phyloP scores from a whole-genome alignment of 35 echinoderm and acorn worm genomes.

The Eucidaris tribuloides region DNA sequence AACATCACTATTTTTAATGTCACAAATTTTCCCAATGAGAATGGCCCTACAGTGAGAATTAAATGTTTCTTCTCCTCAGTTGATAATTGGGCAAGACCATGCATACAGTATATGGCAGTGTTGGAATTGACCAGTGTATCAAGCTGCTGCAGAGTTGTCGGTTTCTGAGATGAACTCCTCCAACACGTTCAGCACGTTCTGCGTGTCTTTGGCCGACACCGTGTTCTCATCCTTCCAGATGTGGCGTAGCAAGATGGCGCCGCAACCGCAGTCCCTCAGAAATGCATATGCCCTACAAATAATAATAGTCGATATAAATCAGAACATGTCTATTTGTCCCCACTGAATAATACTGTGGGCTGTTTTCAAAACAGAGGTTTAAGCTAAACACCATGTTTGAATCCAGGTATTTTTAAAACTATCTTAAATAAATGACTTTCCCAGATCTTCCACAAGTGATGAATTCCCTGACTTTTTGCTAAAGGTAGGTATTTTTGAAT shows the following conservation, averaged over 20 bases:
- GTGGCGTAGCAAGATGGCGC: constrained; percentile 74
- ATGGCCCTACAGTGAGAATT: too few species aligned
- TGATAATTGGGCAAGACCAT: too few species aligned
- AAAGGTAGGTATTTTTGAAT: too few species aligned
- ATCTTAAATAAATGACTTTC: too few species aligned
- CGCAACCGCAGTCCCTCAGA: constrained; percentile 74
- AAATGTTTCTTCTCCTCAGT: too few species aligned
- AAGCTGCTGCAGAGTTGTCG: constrained; percentile 36
- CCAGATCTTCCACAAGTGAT: too few species aligned
- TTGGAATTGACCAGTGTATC: neutral
- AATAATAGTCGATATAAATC: too few species aligned
- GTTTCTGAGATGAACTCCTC: constrained; percentile 85
- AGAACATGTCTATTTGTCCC: too few species aligned
- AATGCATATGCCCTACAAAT: constrained; percentile 75
- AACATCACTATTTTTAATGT: too few species aligned
- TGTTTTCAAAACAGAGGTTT: neutral
- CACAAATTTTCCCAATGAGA: too few species aligned
- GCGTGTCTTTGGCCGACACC: constrained; percentile 67
- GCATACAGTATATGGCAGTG: too few species aligned
- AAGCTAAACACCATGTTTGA: neutral
- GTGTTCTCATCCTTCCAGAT: constrained; percentile 93
- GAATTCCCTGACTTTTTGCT: too few species aligned
- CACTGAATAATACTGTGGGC: neutral
- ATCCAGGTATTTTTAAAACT: neutral
- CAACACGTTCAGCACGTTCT: constrained; percentile 70